Conservation (phyloP, 2,113 vertebrate genomes). For the Anolis carolinensis region DNA sequence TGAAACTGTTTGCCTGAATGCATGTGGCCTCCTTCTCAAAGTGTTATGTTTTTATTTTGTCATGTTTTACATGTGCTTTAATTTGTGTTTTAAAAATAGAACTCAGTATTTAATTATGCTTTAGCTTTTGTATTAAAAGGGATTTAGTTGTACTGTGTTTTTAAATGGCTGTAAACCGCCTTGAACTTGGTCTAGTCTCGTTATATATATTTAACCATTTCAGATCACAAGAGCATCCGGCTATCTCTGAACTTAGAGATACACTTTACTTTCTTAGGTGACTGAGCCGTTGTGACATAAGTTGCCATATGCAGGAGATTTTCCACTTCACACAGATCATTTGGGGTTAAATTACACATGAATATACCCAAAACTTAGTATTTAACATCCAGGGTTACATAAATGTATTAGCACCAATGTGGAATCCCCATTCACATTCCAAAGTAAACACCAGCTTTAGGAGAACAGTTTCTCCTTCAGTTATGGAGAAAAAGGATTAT, state of each 20-base stretch:
- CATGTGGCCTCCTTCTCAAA: neutral
- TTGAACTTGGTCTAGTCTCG: no score
- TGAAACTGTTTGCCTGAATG: neutral
- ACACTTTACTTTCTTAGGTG: neutral
- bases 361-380: neutral
- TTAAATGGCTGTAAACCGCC: no score
- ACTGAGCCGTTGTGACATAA: neutral
- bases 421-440: neutral
- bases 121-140: no score
- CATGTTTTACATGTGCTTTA: no score
- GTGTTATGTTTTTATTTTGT: no score
- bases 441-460: neutral
- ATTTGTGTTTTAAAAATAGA: no score
- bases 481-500: neutral
- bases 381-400: neutral
- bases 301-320: neutral
- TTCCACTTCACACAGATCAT: neutral
- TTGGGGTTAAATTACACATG: neutral
- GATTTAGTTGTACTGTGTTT: no score
- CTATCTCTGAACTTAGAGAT: neutral
- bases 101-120: no score
- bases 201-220: neutral
- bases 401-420: neutral
- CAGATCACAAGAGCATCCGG: neutral
- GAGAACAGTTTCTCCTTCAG: neutral